Base-by-base conservation (phyloP, 2,113 vertebrate genomes). In the Dryoscopus gambensis region DNA sequence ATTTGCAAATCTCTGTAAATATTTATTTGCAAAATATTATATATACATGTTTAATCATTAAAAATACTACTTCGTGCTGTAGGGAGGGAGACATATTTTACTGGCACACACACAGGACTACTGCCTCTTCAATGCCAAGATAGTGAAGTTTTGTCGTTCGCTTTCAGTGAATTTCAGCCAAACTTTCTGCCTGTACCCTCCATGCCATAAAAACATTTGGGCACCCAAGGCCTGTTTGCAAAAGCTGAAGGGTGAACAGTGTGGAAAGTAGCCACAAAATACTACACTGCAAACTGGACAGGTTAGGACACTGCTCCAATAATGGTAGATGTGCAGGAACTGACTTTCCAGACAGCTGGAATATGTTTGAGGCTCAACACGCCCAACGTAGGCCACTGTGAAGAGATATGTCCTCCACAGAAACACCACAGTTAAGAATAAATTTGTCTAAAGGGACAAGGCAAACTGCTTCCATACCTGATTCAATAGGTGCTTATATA, bases 11-110 rank as follows among this genome's bases (percentile, higher is more conserved):
- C 13, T 69, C 63, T 63, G 92, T 83, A 93, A 93, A 94, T 93
- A 95, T 75, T 95, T 96, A 91, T 89, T 79, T 95, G 53, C 52
- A 89, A 96, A 94, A 90, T 87, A 94, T 47, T 89, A 47, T 69
- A 84, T 80, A 65, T 75, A 56, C 35, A 73, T 28, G 52, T 64
- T 81, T 71, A 68, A 81, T 68, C 49, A 86, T 84, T 92, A 75
- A 81, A 90, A 90, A 78, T 49, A 82, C 18, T 73, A 67, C 30
- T 89, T 92, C 3, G 7, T 71, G 40, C 49, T 56, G 22, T n/a
- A 65, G 35, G 49, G 40, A 86, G 24, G 50, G 52, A 95, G 60
- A 87, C 35, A 77, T 44, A 64, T 77, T 92, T 96, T 78, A 67
- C 25, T 93, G 82, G 82, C 55, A 74, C 25, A 60, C 28, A 65